Percentiles rank a stretch among this genome's conserved stretches.
phyloP scores from a whole-genome alignment of 2,888 invertebrate genomes.

The Neelides folsomi region DNA sequence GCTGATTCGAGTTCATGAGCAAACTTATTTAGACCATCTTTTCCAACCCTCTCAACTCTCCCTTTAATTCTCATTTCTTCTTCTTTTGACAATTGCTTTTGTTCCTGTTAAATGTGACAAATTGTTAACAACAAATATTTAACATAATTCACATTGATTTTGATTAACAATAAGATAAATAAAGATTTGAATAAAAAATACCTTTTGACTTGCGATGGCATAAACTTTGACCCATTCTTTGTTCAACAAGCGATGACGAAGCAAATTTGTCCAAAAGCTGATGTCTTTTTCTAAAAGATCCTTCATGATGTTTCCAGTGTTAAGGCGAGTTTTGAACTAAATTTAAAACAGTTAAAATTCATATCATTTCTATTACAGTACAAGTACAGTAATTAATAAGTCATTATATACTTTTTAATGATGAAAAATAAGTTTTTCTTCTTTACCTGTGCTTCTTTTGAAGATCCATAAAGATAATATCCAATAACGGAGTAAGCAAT shows the following conservation, averaged over 20 bases:
- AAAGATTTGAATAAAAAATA: too few relatives aligned
- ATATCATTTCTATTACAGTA: not conserved
- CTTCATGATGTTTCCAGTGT: constrained; percentile 21
- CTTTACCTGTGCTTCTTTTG: too few relatives aligned
- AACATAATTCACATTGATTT: too few relatives aligned
- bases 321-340: constrained; percentile 26
- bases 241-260: constrained; percentile 18
- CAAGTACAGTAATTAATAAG: not conserved
- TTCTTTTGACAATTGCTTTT: constrained; percentile 52
- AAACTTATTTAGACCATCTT: not conserved
- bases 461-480: constrained; percentile 62
- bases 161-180: too few relatives aligned
- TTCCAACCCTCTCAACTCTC: constrained; percentile 41
- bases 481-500: constrained; percentile 65
- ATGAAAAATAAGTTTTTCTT: too few relatives aligned
- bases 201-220: constrained; percentile 22
- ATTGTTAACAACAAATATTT: too few relatives aligned
- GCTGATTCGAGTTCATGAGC: not conserved
- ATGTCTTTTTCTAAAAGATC: constrained; percentile 15
- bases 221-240: constrained; percentile 26
- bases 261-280: constrained; percentile 22
- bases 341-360: not conserved
- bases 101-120: constrained; percentile 39
- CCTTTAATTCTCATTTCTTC: constrained; percentile 58
- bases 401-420: not conserved